Evolutionary conservation across 2,113 vertebrate species (phyloP).

Genomic region (Pterophyllum scalare): DNA sequence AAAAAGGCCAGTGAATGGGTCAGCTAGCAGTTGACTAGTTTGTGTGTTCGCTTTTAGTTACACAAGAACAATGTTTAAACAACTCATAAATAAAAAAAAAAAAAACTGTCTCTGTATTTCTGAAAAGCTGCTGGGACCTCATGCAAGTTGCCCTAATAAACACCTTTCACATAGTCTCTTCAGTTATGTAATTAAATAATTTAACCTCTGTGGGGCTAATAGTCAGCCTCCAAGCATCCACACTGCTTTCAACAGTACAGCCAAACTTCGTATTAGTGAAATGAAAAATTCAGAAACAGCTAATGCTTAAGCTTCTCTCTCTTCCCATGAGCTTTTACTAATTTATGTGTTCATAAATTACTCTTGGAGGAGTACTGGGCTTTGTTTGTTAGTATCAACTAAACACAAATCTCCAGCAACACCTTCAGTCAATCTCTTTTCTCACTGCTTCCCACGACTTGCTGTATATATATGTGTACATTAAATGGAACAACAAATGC

Average conservation of each 20-base stretch:
- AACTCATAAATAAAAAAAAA: background rate
- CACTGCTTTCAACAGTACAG: slow-evolving; percentile 44
- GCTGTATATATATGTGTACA: slow-evolving; percentile 9
- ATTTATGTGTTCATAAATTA: slow-evolving; percentile 65
- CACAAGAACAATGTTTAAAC: background rate
- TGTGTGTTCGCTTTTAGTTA: background rate
- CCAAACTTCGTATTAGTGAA: slow-evolving; percentile 19
- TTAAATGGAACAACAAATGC: slow-evolving; percentile 18
- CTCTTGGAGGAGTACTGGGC: background rate
- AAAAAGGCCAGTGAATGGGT: no score
- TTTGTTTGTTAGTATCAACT: slow-evolving; percentile 25
- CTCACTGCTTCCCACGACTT: background rate
- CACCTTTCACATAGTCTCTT: background rate
- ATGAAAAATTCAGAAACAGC: slow-evolving; percentile 66
- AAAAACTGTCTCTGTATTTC: background rate
- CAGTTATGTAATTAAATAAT: slow-evolving; percentile 7
- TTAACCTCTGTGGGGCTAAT: slow-evolving; percentile 54
- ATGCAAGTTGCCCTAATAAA: slow-evolving; percentile 3
- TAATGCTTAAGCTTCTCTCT: slow-evolving; percentile 54
- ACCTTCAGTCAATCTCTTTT: background rate
- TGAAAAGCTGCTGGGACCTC: background rate
- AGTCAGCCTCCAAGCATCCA: slow-evolving; percentile 61
- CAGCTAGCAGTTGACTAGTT: background rate
- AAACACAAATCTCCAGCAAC: slow-evolving; percentile 11
- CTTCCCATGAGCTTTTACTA: slow-evolving; percentile 44